A percentile compares a stretch with the other conserved stretches of the same genome.
Evolutionary conservation across 1,140 invertebrate genomes (phyloP).

Genomic region (Fopius arisanus): DNA sequence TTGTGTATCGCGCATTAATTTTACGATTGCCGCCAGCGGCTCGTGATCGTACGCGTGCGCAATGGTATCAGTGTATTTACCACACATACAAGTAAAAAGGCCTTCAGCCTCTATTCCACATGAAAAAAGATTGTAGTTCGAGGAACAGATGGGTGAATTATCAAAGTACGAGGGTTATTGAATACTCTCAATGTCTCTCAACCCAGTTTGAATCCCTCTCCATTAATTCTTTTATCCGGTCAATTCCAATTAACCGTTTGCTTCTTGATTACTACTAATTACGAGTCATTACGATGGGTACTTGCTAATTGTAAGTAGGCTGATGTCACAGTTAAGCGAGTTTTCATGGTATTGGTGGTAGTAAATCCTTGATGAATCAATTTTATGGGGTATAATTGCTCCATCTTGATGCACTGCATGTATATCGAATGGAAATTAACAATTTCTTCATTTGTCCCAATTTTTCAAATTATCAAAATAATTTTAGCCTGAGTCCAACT

Average conservation of each 20-base stretch:
- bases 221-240: slow-evolving; percentile 33
- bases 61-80: not conserved
- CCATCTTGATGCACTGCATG: too few species aligned
- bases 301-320: slow-evolving; percentile 49
- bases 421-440: too few species aligned
- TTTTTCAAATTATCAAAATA: too few species aligned
- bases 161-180: not conserved
- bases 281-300: slow-evolving; percentile 51
- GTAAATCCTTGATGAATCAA: not conserved
- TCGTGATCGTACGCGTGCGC: slow-evolving; percentile 19
- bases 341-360: not conserved
- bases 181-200: not conserved
- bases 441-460: too few species aligned
- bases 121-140: slow-evolving; percentile 26
- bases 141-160: slow-evolving; percentile 12
- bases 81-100: not conserved
- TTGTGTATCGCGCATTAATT: not conserved
- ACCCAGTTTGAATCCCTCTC: not conserved
- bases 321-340: slow-evolving; percentile 47
- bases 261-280: slow-evolving; percentile 57
- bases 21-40: not conserved
- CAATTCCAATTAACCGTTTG: slow-evolving; percentile 52
- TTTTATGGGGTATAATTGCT: not conserved
- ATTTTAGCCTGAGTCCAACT: too few species aligned
- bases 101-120: not conserved